Evolutionary conservation across 2,888 invertebrate species (phyloP).

Genomic region (Cataglyphis livida): DNA sequence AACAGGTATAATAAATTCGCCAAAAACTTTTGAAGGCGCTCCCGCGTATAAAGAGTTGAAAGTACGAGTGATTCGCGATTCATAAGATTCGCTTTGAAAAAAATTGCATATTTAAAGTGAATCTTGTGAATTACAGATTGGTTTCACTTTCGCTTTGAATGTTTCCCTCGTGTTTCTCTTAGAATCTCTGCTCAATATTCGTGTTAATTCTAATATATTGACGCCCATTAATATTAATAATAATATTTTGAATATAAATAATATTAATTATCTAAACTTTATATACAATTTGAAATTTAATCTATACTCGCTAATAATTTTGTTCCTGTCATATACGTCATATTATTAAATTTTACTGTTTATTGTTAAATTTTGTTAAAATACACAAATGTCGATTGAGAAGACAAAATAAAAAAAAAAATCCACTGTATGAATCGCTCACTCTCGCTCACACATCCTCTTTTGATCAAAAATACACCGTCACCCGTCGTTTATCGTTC

Average conservation of each 20-base stretch:
- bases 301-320: background rate
- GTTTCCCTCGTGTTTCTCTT: background rate
- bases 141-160: background rate
- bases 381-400: background rate
- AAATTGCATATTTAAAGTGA: background rate
- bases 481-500: constrained; percentile 15
- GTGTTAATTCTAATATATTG: background rate
- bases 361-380: background rate
- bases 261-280: background rate
- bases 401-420: background rate
- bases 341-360: background rate
- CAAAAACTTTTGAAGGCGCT: background rate
- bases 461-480: background rate
- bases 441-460: background rate
- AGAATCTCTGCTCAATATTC: background rate
- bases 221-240: background rate
- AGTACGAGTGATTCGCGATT: background rate
- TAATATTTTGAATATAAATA: background rate
- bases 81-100: background rate
- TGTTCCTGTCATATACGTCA: background rate
- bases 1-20: background rate
- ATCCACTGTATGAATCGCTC: background rate
- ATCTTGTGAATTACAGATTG: background rate
- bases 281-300: background rate
- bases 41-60: background rate